phyloP scores from a whole-genome alignment of 2,888 invertebrate genomes.

The Esperia sulphurella region DNA sequence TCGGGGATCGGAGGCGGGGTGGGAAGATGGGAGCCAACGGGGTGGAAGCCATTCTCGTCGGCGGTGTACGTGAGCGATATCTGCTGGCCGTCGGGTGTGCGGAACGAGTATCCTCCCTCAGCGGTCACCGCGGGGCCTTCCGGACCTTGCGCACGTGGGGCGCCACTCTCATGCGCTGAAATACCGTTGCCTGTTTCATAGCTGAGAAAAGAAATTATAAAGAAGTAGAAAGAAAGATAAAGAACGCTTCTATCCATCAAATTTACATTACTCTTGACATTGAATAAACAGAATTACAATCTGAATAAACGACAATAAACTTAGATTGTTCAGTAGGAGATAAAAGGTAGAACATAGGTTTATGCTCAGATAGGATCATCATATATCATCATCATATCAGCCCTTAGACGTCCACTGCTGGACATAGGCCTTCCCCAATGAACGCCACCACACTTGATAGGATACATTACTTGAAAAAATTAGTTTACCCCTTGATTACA shows the following conservation, averaged over 20 bases:
- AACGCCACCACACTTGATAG: background rate
- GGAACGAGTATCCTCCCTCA: slow-evolving; percentile 83
- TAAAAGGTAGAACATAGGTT: no score
- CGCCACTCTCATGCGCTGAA: slow-evolving; percentile 78
- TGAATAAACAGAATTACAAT: no score
- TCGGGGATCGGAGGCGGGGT: slow-evolving; percentile 77
- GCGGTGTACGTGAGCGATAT: slow-evolving; percentile 83
- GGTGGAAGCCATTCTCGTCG: slow-evolving; percentile 86
- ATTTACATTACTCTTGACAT: no score
- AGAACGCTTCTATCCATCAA: no score
- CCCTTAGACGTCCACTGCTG: no score
- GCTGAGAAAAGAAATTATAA: slow-evolving; percentile 40
- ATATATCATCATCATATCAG: no score
- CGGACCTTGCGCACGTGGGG: slow-evolving; percentile 75
- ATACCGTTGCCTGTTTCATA: slow-evolving; percentile 85
- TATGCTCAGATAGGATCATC: no score
- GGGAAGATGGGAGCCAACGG: slow-evolving; percentile 80
- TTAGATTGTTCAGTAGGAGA: no score
- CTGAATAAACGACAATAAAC: no score
- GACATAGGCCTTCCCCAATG: background rate
- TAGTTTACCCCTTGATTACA: no score
- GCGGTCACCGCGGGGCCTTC: slow-evolving; percentile 78
- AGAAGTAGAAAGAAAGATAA: no score
- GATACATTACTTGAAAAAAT: no score
- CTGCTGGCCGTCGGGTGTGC: slow-evolving; percentile 82